These are phyloP conservation scores for Gallinago paraguaiae DNA, from an alignment of 2,113 vertebrate genomes.

Conservation along the genomic window DNA sequence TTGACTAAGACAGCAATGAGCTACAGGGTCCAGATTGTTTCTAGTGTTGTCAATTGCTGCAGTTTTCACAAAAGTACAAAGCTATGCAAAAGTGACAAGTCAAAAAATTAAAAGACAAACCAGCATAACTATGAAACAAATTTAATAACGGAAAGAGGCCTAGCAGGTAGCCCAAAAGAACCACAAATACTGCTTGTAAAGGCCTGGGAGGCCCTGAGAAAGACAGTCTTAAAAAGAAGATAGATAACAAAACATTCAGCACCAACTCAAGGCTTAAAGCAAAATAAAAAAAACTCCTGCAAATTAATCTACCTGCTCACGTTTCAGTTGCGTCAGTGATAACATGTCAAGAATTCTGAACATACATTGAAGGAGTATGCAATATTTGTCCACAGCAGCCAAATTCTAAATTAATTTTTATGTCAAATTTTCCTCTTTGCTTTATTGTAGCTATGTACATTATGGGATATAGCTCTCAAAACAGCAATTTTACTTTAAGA, in stretches of 20 bases:
- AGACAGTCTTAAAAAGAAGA: neutral
- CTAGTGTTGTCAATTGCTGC: constrained; percentile 10
- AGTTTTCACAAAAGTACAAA: neutral
- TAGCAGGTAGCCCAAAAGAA: constrained; percentile 1
- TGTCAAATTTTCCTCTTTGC: neutral
- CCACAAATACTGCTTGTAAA: neutral
- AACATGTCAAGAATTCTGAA: neutral
- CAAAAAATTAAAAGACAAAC: constrained; percentile 5
- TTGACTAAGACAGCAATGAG: neutral
- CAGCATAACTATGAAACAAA: neutral
- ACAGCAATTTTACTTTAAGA: neutral
- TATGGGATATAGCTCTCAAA: neutral
- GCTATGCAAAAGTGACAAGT: neutral
- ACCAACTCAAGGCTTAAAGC: neutral
- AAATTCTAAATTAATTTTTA: neutral
- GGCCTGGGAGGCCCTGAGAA: neutral
- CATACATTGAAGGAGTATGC: neutral
- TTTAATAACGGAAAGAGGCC: neutral
- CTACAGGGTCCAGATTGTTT: neutral
- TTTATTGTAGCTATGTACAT: neutral
- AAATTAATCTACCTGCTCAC: neutral
- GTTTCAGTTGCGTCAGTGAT: neutral
- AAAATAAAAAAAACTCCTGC: neutral
- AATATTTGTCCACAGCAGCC: neutral
- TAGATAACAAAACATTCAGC: neutral